phyloP scores from a whole-genome alignment of 2,113 vertebrate species.

The Regulus satrapa region DNA sequence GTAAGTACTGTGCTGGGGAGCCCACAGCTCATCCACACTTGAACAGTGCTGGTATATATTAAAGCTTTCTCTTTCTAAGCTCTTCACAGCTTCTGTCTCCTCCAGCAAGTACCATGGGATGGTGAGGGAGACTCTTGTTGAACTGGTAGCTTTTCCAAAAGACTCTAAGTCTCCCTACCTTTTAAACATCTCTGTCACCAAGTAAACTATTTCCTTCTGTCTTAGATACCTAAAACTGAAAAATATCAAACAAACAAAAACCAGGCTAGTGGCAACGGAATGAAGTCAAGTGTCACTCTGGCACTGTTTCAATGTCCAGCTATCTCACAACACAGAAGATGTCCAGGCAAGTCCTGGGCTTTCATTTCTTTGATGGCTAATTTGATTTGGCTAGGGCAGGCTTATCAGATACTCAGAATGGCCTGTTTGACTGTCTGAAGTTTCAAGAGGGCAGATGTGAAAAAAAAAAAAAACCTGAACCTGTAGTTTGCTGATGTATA shows the following conservation, averaged over 20 bases:
- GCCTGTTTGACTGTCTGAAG: background rate
- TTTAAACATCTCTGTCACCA: background rate
- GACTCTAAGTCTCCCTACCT: background rate
- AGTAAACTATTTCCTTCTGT: background rate
- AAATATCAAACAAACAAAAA: background rate
- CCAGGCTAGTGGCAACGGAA: background rate
- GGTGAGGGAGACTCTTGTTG: background rate
- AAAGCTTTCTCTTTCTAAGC: background rate
- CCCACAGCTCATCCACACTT: accelerated
- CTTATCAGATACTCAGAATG: background rate
- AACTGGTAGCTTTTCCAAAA: background rate
- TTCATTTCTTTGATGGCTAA: background rate
- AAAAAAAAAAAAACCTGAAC: background rate
- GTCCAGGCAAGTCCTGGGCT: background rate
- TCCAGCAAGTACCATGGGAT: background rate
- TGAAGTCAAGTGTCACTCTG: background rate
- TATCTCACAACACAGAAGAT: background rate
- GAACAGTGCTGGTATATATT: background rate
- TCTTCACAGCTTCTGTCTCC: background rate
- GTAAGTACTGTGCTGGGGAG: background rate
- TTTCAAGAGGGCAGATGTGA: background rate
- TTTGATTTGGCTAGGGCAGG: background rate
- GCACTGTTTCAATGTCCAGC: background rate
- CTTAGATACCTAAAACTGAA: background rate
- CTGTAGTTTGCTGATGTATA: background rate